Conservation (phyloP, 2,113 vertebrate species). For the Neodon shergylaensis region DNA sequence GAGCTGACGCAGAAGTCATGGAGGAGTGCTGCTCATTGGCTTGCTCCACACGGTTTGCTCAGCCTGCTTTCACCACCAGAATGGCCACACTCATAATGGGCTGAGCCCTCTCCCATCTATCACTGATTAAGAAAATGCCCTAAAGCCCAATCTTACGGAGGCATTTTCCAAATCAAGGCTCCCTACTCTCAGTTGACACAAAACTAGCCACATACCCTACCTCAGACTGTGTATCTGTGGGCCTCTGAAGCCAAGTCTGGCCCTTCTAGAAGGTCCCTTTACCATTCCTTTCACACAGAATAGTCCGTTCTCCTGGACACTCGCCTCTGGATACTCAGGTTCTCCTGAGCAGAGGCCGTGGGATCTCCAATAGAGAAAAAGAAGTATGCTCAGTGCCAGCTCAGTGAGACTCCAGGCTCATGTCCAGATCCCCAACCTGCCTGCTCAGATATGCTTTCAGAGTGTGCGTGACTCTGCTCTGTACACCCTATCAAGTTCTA, state of each 20-base stretch:
- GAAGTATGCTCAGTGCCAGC: not conserved
- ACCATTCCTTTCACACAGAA: not conserved
- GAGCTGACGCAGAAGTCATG: not conserved
- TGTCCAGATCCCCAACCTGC: not conserved
- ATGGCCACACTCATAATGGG: not conserved
- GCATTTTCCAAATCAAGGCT: not conserved
- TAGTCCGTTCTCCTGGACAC: not conserved
- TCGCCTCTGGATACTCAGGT: not conserved
- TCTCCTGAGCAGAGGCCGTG: not conserved
- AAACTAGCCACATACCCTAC: not conserved
- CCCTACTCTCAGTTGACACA: not conserved
- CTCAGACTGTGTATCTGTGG: not conserved
- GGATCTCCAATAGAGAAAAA: not conserved
- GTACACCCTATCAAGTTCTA: not conserved
- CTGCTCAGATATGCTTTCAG: not conserved
- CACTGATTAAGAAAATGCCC: not conserved
- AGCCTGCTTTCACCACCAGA: not conserved
- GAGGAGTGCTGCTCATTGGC: not conserved
- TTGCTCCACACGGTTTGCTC: not conserved
- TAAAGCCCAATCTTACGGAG: not conserved
- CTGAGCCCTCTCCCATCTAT: not conserved
- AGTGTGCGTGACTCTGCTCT: not conserved
- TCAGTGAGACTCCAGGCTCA: not conserved
- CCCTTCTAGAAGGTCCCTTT: not conserved
- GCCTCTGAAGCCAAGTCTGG: not conserved